phyloP scores from a whole-genome alignment of 2,888 invertebrate genomes.

The Artemia sinica region DNA sequence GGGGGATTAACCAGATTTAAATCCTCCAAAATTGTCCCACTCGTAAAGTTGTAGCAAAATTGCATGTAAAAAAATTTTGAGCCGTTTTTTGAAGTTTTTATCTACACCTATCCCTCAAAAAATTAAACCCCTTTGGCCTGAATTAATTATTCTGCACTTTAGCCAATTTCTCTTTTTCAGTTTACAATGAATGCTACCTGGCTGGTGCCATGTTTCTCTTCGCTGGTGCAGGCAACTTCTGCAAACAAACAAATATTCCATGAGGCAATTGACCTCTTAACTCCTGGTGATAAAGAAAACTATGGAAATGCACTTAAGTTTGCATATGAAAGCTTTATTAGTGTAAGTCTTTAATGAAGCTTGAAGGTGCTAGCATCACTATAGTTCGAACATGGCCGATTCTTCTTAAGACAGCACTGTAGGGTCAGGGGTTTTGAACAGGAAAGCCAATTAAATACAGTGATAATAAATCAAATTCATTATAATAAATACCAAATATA shows the following conservation, averaged over 20 bases:
- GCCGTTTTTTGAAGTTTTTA: too few species aligned
- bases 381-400: too few species aligned
- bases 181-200: slow-evolving; percentile 31
- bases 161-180: slow-evolving; percentile 27
- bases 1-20: too few species aligned
- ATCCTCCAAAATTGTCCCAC: too few species aligned
- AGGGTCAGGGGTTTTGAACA: too few species aligned
- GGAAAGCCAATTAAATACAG: too few species aligned
- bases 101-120: too few species aligned
- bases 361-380: too few species aligned
- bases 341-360: slow-evolving; percentile 28
- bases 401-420: too few species aligned
- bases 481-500: too few species aligned
- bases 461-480: too few species aligned
- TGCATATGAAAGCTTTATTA: slow-evolving; percentile 34
- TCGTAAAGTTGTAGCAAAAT: slow-evolving; percentile 27
- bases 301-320: slow-evolving; percentile 33
- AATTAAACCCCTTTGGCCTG: not conserved
- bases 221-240: slow-evolving; percentile 36
- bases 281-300: slow-evolving; percentile 33
- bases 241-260: slow-evolving; percentile 33
- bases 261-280: slow-evolving; percentile 31
- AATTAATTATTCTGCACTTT: slow-evolving; percentile 15
- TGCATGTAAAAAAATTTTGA: not conserved
- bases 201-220: slow-evolving; percentile 31